Evolutionary conservation across 2,113 vertebrate species (phyloP).

Genomic region (Coregonus clupeaformis): DNA sequence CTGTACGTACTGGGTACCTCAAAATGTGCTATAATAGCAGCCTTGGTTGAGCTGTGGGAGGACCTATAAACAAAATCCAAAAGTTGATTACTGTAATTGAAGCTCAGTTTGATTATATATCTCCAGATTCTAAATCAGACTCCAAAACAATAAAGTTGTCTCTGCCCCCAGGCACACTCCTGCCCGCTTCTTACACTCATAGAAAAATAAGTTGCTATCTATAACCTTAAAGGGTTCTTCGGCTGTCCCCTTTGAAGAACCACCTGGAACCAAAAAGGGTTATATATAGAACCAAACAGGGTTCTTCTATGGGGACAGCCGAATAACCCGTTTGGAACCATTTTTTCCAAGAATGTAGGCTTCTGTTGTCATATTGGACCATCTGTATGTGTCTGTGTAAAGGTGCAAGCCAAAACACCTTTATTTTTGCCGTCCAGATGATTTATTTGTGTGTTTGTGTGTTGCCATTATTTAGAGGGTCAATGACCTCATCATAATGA

Average conservation of each 20-base stretch:
- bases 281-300: too few relatives aligned
- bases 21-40: background rate
- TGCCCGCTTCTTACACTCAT: too few relatives aligned
- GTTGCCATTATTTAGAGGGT: background rate
- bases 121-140: constrained; percentile 28
- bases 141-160: background rate
- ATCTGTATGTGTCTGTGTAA: constrained; percentile 33
- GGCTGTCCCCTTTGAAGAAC: too few relatives aligned
- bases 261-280: too few relatives aligned
- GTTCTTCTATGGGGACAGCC: too few relatives aligned
- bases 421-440: background rate
- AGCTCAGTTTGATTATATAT: constrained; percentile 34
- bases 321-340: too few relatives aligned
- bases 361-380: constrained; percentile 16
- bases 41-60: background rate
- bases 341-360: background rate
- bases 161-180: constrained; percentile 27
- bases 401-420: background rate
- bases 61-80: background rate
- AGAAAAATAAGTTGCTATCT: too few relatives aligned
- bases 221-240: too few relatives aligned
- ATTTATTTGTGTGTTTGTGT: background rate
- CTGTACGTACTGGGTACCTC: background rate
- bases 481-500: background rate
- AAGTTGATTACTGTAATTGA: constrained; percentile 21